Percentiles rank a stretch among this genome's conserved stretches.
phyloP scores from a whole-genome alignment of 2,888 invertebrate genomes.

The Dynastes hyllus region DNA sequence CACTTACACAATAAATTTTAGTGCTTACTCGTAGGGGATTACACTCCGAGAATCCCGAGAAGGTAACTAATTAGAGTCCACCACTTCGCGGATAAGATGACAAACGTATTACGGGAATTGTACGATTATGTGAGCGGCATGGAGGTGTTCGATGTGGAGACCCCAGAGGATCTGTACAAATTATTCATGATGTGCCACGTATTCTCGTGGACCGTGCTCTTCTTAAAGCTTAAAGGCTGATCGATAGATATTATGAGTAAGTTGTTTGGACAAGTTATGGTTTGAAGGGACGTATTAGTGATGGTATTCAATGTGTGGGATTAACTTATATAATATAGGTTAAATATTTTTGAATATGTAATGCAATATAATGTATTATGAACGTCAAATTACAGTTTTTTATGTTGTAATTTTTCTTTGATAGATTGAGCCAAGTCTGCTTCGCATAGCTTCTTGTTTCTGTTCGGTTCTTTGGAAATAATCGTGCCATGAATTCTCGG shows the following conservation, averaged over 20 bases:
- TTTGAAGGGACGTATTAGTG: background rate
- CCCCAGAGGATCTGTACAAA: constrained; percentile 57
- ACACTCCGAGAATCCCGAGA: background rate
- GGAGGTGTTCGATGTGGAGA: constrained; percentile 54
- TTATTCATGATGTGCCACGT: constrained; percentile 58
- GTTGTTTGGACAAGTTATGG: background rate
- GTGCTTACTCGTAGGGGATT: background rate
- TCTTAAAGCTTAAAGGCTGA: constrained; percentile 54
- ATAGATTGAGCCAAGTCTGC: too few species aligned
- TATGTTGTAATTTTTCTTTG: background rate
- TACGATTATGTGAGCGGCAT: constrained; percentile 38
- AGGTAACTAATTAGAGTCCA: background rate
- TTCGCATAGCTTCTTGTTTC: too few species aligned
- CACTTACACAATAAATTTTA: constrained; percentile 15
- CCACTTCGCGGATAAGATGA: constrained; percentile 16
- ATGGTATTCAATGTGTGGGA: background rate
- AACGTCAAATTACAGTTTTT: background rate
- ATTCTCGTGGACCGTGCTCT: constrained; percentile 57
- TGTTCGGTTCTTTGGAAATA: too few species aligned
- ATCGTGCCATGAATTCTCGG: background rate
- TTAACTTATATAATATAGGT: background rate
- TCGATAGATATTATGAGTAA: background rate
- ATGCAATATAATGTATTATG: background rate
- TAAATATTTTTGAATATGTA: background rate
- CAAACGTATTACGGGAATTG: constrained; percentile 23